Conservation (phyloP, 2,797 vertebrate genomes). For the Enteromius radiatus region DNA sequence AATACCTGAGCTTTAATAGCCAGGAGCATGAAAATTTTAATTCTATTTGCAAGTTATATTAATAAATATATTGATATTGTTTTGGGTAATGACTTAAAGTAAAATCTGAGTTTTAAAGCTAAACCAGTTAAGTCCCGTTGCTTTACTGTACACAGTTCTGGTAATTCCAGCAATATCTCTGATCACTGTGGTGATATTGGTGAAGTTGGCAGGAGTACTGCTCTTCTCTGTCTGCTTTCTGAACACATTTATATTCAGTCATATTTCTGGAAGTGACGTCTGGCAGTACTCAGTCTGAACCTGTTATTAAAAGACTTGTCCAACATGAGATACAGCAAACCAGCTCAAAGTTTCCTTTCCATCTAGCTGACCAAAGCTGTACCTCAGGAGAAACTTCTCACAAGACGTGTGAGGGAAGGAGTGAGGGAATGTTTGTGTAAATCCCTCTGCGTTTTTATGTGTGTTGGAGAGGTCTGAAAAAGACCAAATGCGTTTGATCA, state of each 20-base stretch:
- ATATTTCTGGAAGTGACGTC: neutral
- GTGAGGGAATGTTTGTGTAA: conserved; percentile 9
- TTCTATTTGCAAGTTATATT: neutral
- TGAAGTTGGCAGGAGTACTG: neutral
- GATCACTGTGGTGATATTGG: conserved; percentile 7
- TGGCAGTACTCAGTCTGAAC: neutral
- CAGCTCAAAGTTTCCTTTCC: neutral
- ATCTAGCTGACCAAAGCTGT: conserved; percentile 14
- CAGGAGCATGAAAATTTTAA: neutral
- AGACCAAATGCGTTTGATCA: conserved; percentile 19
- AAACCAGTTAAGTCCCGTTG: neutral
- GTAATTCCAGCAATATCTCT: neutral
- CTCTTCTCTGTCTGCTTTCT: neutral
- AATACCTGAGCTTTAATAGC: neutral
- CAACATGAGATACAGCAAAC: conserved; percentile 1
- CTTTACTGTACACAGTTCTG: neutral
- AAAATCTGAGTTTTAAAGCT: neutral
- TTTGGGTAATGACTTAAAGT: neutral
- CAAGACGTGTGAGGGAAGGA: neutral
- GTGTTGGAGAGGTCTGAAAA: conserved; percentile 18
- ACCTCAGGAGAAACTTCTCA: conserved; percentile 8
- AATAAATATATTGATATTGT: neutral
- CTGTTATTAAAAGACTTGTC: conserved; percentile 33
- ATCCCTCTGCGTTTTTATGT: neutral
- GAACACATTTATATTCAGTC: conserved; percentile 25